A percentile compares a stretch with the other conserved stretches of the same genome.
phyloP scores from a whole-genome alignment of 2,888 invertebrate genomes.

The Lasioglossum pauxillum region DNA sequence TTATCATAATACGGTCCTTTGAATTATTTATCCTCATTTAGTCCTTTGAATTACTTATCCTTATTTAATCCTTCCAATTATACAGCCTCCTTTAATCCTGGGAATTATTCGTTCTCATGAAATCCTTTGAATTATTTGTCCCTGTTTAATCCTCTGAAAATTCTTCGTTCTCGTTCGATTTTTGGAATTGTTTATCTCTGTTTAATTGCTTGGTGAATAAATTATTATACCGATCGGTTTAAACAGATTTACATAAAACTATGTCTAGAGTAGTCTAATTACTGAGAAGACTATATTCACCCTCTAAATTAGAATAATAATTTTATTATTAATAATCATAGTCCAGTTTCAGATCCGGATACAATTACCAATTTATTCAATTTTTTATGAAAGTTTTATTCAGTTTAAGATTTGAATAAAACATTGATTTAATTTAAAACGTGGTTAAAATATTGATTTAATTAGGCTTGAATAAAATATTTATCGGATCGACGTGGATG shows the following conservation, averaged over 20 bases:
- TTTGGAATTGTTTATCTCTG: neutral
- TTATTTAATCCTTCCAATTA: neutral
- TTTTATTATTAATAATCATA: neutral
- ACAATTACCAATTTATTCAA: neutral
- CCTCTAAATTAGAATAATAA: neutral
- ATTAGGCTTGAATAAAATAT: neutral
- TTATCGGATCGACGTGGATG: neutral
- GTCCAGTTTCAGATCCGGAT: neutral
- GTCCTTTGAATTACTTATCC: neutral
- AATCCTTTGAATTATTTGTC: neutral
- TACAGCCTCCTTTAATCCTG: neutral
- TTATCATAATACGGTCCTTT: neutral
- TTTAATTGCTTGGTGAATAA: neutral
- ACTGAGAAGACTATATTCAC: neutral
- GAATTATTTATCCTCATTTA: neutral
- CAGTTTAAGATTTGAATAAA: neutral
- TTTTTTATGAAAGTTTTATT: neutral
- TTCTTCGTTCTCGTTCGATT: neutral
- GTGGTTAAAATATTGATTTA: neutral
- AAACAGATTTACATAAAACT: neutral
- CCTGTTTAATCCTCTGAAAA: neutral
- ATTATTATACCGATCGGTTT: neutral
- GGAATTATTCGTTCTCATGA: neutral
- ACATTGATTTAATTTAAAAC: neutral
- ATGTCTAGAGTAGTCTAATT: neutral